A percentile compares a stretch with the other conserved stretches of the same genome.
Conservation (phyloP, 2,113 vertebrate species). For the Miniopterus natalensis region DNA sequence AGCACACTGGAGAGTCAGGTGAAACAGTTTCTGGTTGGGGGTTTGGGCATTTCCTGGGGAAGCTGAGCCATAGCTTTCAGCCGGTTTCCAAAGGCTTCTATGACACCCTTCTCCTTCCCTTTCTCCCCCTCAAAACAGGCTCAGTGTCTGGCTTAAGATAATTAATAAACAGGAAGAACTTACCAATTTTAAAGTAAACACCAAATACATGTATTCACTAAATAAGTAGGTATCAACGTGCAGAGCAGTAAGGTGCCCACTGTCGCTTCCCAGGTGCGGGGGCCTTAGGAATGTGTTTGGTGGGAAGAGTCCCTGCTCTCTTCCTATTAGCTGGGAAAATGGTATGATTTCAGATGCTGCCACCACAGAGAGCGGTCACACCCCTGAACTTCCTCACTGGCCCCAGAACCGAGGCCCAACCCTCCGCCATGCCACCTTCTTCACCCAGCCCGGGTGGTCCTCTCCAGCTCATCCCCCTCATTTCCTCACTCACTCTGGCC, state of each 20-base stretch:
- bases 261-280: not conserved
- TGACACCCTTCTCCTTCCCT: not conserved
- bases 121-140: not conserved
- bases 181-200: constrained; percentile 12
- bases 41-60: not conserved
- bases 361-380: not conserved
- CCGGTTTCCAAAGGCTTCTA: not conserved
- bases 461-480: not conserved
- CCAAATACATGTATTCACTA: not conserved
- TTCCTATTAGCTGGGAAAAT: not conserved
- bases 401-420: not conserved
- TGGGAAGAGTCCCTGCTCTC: not conserved
- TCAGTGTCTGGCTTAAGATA: not conserved
- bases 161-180: not conserved
- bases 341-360: not conserved
- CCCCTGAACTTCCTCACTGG: not conserved
- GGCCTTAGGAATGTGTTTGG: not conserved
- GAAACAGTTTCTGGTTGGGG: not conserved
- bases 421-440: not conserved
- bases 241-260: not conserved
- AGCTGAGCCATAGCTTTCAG: not conserved
- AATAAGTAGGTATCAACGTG: not conserved
- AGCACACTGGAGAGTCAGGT: not conserved
- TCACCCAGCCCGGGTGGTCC: not conserved
- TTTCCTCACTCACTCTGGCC: not conserved